Evolutionary conservation across 1,140 invertebrate species (phyloP), one percentile per base, ranked within the genome.

Genomic region (Euwallacea similis): DNA sequence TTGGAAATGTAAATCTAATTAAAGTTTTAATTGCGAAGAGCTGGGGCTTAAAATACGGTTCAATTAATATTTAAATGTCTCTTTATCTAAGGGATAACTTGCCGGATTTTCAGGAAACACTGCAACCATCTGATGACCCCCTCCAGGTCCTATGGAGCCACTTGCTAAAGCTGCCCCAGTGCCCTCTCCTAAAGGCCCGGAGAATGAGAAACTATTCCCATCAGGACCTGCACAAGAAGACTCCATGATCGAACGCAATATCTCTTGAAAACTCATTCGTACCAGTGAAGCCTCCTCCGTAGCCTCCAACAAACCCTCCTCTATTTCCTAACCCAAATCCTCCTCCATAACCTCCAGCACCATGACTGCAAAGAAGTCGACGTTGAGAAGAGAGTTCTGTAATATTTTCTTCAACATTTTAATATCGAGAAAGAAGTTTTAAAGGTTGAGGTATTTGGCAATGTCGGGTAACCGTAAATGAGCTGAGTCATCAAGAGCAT

Each of bases 101-200:
- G 88, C 88, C 44, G 84, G 82, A 81, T 86, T 88, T 70, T 80
- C 77, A 2, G 88, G 88, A 74, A 78, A 85, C 10, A 88, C 84
- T 21, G 77, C 80, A 53, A 86, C 87, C 11, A 84, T 79, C 76
- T 88, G 87, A 53, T 84, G 83, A 42, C 78, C 78, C 55, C 81
- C 86, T 21, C 82, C 84, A 1, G 86, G 84, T 53, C 84, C 85
- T 42, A 83, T 80, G 6, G 80, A 81, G 3, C 81, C 83, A 69
- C 79, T 76, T 8, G 84, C 79, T 13, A 77, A 74, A 10, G 83
- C 83, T 43, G 47, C 41, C 44, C 68, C 68, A 16, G 47, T 59
- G n/a, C 58, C 64, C n/a, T 58, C 64, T 62, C 55, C 66, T 15
- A 68, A 42, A 16, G 66, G 58, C 33, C 69, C 69, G 15, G 66